A percentile compares a stretch with the other conserved stretches of the same genome.
Conservation (phyloP, 2,113 vertebrate genomes). For the Nyctibius bracteatus region DNA sequence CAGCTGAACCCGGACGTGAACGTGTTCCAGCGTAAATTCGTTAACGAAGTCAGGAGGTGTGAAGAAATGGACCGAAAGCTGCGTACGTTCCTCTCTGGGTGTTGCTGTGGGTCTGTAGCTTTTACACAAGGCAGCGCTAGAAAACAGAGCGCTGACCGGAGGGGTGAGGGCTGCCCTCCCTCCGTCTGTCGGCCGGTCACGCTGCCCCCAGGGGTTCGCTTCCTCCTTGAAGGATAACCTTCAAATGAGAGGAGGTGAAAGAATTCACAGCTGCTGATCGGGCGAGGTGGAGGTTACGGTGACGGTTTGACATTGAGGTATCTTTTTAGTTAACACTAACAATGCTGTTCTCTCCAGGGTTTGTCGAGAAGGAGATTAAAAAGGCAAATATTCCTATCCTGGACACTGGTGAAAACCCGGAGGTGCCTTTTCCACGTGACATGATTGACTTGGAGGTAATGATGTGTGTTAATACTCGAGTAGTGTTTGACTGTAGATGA, state of each 20-base stretch:
- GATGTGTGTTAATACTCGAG: not conserved
- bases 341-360: conserved; percentile 74
- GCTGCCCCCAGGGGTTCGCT: accelerated
- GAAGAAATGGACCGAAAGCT: conserved; percentile 99
- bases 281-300: not conserved
- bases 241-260: accelerated
- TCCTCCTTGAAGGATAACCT: accelerated
- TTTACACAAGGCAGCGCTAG: accelerated
- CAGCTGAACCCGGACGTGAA: conserved; percentile 98
- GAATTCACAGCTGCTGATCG: not conserved
- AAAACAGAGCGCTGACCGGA: accelerated
- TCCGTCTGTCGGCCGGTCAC: accelerated
- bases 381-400: conserved; percentile 89
- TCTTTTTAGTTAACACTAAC: not conserved
- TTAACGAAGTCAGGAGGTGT: conserved; percentile 95
- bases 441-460: conserved; percentile 98
- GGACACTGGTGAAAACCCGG: conserved; percentile 96
- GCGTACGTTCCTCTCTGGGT: conserved; percentile 68
- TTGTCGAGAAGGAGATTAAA: conserved; percentile 98
- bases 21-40: conserved; percentile 97
- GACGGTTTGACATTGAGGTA: not conserved
- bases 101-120: accelerated
- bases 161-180: accelerated
- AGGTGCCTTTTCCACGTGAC: conserved; percentile 95
- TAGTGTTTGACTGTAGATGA: not conserved